A percentile compares a stretch with the other conserved stretches of the same genome.
Evolutionary conservation across 2,888 invertebrate genomes (phyloP).

Genomic region (Chironomus riparius): DNA sequence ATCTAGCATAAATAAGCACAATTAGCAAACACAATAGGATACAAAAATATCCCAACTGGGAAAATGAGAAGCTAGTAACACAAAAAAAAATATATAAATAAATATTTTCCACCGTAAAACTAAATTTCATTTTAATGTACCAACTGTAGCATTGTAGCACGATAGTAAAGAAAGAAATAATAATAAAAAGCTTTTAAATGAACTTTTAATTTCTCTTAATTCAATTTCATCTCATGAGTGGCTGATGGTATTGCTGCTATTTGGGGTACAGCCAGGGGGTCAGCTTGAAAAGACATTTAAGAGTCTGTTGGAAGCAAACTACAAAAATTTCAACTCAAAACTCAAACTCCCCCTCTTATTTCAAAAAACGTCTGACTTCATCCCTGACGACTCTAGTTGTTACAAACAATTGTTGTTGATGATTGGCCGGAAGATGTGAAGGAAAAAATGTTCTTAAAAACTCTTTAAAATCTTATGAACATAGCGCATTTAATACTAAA

Average conservation of each 20-base stretch:
- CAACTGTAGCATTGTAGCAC: background rate
- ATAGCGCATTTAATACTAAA: background rate
- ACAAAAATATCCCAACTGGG: background rate
- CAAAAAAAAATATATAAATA: no score
- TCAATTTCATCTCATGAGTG: background rate
- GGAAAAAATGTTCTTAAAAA: background rate
- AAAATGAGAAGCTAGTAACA: background rate
- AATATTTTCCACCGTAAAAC: background rate
- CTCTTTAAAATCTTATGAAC: background rate
- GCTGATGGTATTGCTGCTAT: background rate
- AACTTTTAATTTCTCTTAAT: slow-evolving; percentile 10
- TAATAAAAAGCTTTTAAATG: slow-evolving; percentile 8
- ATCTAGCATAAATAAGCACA: no score
- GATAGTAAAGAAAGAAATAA: background rate
- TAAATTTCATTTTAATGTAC: slow-evolving; percentile 1
- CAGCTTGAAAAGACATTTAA: no score
- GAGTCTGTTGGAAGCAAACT: no score
- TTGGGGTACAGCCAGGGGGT: no score
- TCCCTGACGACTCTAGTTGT: no score
- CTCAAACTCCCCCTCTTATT: no score
- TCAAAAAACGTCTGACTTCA: no score
- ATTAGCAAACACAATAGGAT: background rate
- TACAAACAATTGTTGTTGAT: slow-evolving; percentile 5
- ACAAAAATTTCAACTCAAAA: no score
- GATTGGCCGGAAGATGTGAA: background rate